Base-by-base conservation (phyloP, 2,888 invertebrate genomes). In the Colletes collaris region DNA sequence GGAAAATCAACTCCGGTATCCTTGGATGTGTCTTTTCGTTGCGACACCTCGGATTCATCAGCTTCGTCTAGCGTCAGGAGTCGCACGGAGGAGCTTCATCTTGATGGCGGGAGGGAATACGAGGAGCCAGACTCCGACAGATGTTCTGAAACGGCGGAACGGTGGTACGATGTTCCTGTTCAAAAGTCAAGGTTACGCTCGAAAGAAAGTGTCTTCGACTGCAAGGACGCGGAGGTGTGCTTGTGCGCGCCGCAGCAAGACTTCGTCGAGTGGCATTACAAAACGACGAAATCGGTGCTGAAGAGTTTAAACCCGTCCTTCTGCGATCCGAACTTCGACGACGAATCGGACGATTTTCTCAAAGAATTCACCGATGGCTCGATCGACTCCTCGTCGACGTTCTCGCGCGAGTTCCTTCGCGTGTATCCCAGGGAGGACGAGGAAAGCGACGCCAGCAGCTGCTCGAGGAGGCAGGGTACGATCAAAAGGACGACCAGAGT, bases 151-250 rank as follows among this genome's bases (percentile, higher is more conserved):
- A 44, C 62, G 59, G 4, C 27, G n/a, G 49, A 40, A 46, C 37
- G 59, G 35, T 10, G 53, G n/a, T 46, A 56, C 66, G 69, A 79
- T 58, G 79, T 65, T 74, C 58, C 52, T 69, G 58, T 63, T 60
- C 55, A 62, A 68, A 80, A 76, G 75, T 81, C 81, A 76, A 81
- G 81, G 81, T 65, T 53, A 56, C 52, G 58, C 52, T 49, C 27
- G 56, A 46, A 81, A 52, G 81, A 76, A 71, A 81, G 81, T 68
- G 56, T 60, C 71, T 52, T 72, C 67, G 56, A 7, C n/a, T 7
- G 10, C 69, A 72, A 76, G 68, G 72, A 81, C 65, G 59, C 27
- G 35, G 53, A 46, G 27, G 69, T 49, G 53, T 55, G 69, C 8
- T 11, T 10, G 59, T 69, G 64, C 40, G 6, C 69, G 56, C 19